phyloP scores from a whole-genome alignment of 2,113 vertebrate genomes.

The Chloebia gouldiae region DNA sequence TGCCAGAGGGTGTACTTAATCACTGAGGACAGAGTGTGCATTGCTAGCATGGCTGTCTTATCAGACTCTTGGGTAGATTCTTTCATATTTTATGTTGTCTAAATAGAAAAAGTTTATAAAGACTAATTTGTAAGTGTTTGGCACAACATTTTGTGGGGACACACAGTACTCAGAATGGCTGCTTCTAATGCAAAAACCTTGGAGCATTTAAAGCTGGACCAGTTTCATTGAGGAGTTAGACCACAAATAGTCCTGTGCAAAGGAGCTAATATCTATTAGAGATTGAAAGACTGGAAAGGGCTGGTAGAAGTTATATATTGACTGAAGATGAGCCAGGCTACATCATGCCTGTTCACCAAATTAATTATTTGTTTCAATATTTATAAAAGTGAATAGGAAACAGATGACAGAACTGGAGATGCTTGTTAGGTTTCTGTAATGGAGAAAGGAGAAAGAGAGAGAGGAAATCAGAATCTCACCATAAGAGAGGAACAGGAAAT shows the following conservation, averaged over 20 bases:
- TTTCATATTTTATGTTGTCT: neutral
- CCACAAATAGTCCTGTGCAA: neutral
- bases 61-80: neutral
- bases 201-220: neutral
- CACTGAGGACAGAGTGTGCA: neutral
- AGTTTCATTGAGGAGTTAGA: neutral
- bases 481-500: slow-evolving; percentile 72
- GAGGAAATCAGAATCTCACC: slow-evolving; percentile 58
- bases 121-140: neutral
- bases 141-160: neutral
- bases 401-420: slow-evolving; percentile 65
- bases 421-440: slow-evolving; percentile 31
- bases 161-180: neutral
- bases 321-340: slow-evolving; percentile 48
- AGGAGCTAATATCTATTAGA: neutral
- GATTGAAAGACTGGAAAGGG: neutral
- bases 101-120: neutral
- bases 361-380: slow-evolving; percentile 64
- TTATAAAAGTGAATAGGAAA: slow-evolving; percentile 67
- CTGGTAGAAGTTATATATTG: slow-evolving; percentile 30
- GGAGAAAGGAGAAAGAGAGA: slow-evolving; percentile 41
- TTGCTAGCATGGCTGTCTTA: neutral
- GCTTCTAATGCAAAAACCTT: neutral
- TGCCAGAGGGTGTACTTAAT: neutral
- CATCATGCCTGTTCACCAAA: slow-evolving; percentile 14